Evolutionary conservation across 2,888 invertebrate genomes (phyloP).

Genomic region (Melanchra persicariae): DNA sequence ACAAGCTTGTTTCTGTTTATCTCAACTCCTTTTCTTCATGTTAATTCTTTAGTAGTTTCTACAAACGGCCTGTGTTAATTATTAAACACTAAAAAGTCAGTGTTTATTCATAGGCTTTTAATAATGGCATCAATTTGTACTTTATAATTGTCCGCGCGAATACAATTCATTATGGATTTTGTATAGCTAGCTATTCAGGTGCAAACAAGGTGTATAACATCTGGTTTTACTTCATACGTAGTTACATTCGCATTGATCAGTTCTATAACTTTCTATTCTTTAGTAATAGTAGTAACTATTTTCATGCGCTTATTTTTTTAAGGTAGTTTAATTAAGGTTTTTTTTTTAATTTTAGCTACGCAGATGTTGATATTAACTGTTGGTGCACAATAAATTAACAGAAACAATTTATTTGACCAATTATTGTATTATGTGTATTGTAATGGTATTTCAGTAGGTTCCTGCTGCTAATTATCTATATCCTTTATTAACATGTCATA

Average conservation of each 20-base stretch:
- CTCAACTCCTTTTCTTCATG: slow-evolving; percentile 19
- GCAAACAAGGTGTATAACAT: slow-evolving; percentile 3
- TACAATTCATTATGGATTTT: slow-evolving; percentile 17
- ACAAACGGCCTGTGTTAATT: slow-evolving; percentile 4
- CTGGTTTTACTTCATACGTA: not conserved
- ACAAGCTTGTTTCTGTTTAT: not conserved
- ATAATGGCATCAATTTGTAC: slow-evolving; percentile 19
- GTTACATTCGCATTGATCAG: not conserved
- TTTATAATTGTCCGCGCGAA: slow-evolving; percentile 5
- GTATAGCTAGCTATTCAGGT: not conserved
- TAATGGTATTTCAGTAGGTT: not conserved
- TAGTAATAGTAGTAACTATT: not conserved
- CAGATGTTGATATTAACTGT: too few species aligned
- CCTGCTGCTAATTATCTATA: not conserved
- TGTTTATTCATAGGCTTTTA: slow-evolving; percentile 22
- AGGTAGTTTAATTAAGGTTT: too few species aligned
- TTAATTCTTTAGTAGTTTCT: slow-evolving; percentile 15
- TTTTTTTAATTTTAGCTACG: too few species aligned
- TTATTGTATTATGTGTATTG: too few species aligned
- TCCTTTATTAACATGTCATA: not conserved
- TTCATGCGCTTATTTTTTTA: not conserved
- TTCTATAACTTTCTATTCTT: not conserved
- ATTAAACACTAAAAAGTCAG: not conserved
- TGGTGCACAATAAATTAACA: too few species aligned
- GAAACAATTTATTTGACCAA: too few species aligned